Evolutionary conservation across 2,888 invertebrate genomes (phyloP).

Genomic region (Drosophila ustulata): DNA sequence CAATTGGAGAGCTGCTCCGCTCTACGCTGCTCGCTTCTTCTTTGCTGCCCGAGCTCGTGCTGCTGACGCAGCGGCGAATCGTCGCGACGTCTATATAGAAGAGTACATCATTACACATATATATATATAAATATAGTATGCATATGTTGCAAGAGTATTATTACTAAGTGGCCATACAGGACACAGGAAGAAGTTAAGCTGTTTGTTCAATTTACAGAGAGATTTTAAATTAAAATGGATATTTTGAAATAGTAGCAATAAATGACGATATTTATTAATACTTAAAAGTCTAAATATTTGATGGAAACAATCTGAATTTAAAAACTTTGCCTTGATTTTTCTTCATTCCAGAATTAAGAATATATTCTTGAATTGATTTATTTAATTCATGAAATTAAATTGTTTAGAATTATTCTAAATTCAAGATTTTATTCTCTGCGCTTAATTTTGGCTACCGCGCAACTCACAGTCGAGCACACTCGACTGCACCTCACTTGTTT

Average conservation of each 20-base stretch:
- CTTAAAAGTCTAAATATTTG: too few relatives aligned
- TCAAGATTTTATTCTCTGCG: background rate
- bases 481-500: background rate
- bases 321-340: too few relatives aligned
- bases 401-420: too few relatives aligned
- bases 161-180: background rate
- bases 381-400: too few relatives aligned
- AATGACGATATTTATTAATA: too few relatives aligned
- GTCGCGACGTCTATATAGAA: slow-evolving; percentile 20
- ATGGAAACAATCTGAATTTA: too few relatives aligned
- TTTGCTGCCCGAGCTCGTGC: slow-evolving; percentile 39
- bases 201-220: too few relatives aligned
- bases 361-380: too few relatives aligned
- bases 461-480: background rate
- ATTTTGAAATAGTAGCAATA: too few relatives aligned
- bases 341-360: too few relatives aligned
- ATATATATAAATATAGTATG: slow-evolving; percentile 4
- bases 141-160: background rate
- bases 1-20: slow-evolving; percentile 55
- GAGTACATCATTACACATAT: slow-evolving; percentile 5
- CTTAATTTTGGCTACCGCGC: background rate
- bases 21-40: background rate
- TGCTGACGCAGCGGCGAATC: slow-evolving; percentile 63
- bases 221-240: too few relatives aligned
- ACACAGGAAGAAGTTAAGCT: background rate